Conservation (phyloP, 1,140 invertebrate species). For the Drosophila paulistorum region DNA sequence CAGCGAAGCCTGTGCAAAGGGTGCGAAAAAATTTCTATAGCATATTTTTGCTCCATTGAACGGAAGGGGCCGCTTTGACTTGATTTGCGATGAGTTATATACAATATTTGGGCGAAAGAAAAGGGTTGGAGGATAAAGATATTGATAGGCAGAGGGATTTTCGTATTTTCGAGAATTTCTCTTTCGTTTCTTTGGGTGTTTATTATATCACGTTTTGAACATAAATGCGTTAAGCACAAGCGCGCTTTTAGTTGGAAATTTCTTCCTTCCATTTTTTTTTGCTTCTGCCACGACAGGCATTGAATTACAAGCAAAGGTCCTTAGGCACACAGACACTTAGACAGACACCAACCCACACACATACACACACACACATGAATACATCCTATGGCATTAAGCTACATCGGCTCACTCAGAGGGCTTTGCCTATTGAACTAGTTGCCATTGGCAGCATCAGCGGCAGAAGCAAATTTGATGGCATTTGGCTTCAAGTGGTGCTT, state of each 20-base stretch:
- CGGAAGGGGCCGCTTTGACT: conserved; percentile 51
- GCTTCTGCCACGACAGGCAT: conserved; percentile 41
- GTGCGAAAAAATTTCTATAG: conserved; percentile 74
- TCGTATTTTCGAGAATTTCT: conserved; percentile 45
- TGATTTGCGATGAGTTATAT: conserved; percentile 74
- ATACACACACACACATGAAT: conserved; percentile 30
- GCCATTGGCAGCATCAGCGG: conserved; percentile 43
- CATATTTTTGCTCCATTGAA: conserved; percentile 51
- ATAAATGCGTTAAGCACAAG: conserved; percentile 80
- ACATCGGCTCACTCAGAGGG: conserved; percentile 31
- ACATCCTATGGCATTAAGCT: conserved; percentile 58
- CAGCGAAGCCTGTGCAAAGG: conserved; percentile 63
- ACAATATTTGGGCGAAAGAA: conserved; percentile 38
- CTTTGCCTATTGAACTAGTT: conserved; percentile 37
- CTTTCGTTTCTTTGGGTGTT: conserved; percentile 41
- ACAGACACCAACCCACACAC: conserved; percentile 32
- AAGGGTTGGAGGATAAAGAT: conserved; percentile 65
- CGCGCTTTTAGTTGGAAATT: conserved; percentile 69
- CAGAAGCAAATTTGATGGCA: conserved; percentile 63
- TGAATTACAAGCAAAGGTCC: conserved; percentile 62
- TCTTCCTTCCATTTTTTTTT: conserved; percentile 36
- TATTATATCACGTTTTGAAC: conserved; percentile 80
- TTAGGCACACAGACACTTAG: conserved; percentile 36
- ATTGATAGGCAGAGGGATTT: conserved; percentile 75
- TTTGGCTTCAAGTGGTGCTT: conserved; percentile 49